Base-by-base conservation (phyloP, 1,140 invertebrate genomes). In the Muscidifurax raptorellus region DNA sequence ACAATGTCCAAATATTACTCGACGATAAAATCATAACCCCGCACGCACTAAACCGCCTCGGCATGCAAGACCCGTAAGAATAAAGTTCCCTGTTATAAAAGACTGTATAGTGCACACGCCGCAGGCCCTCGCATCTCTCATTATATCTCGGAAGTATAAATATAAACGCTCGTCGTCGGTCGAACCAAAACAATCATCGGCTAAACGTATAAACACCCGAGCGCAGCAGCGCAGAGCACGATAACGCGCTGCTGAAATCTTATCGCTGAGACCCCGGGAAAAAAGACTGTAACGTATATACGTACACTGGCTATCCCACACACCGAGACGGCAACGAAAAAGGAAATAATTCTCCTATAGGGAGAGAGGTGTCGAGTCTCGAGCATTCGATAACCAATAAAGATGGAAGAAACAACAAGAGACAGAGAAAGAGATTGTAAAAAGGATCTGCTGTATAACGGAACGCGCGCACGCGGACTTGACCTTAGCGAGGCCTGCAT, bases 151-250 rank as follows among this genome's bases (percentile, higher is more conserved):
- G 40, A 52, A 52, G 79, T 40, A 28, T 74, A 40, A 30, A 44
- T 74, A 59, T 18, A 18, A 2, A 59, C 18, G 32, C 32, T 74
- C 28, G 10, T 74, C 28, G 10, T 81, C 25, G 47, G 9, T 13
- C 4, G 72, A 36, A 36, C 25, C 52, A 47, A 82, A 82, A 82
- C 80, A 82, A 82, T 82, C n/a, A 52, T 36, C 71, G 15, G 40
- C 1, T 47, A 71, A 82, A 75, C 47, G 47, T 74, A n/a, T n/a
- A 74, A 82, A 82, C 47, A 82, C 22, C 9, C 18, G 18, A n/a
- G 52, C 52, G 52, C 18, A n/a, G 52, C 52, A 59, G 15, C 2
- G 66, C 80, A 18, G 0, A 0, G 4, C 1, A 10, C 27, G 72
- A 75, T 83, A 82, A 82, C 6, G 6, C 18, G 18, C 15, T n/a